A percentile compares a stretch with the other conserved stretches of the same genome.
These are phyloP conservation scores for Aphodius granarius DNA, from an alignment of 2,888 invertebrate genomes.

Conservation along the genomic window DNA sequence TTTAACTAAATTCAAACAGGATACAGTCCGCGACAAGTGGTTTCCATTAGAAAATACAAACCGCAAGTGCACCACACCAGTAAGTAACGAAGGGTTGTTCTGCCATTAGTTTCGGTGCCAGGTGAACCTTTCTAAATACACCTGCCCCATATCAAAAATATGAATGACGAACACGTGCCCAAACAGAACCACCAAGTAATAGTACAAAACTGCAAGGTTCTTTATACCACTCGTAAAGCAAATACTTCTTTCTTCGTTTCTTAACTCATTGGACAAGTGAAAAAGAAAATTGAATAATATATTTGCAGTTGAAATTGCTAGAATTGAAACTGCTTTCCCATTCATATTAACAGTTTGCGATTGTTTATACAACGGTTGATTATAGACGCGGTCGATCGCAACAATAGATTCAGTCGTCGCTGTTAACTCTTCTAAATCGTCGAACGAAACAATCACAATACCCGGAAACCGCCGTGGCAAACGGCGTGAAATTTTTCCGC, in stretches of 20 bases:
- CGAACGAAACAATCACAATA: not conserved
- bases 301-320: not conserved
- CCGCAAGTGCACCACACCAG: not conserved
- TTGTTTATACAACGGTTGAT: not conserved
- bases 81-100: not conserved
- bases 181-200: not conserved
- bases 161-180: not conserved
- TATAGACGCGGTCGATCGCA: not conserved
- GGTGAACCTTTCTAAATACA: not conserved
- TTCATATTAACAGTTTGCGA: not conserved
- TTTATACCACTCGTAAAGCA: no score
- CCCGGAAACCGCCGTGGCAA: not conserved
- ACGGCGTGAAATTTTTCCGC: not conserved
- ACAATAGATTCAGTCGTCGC: not conserved
- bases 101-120: not conserved
- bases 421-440: not conserved
- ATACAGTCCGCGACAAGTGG: slow-evolving; percentile 19
- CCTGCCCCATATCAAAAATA: not conserved
- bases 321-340: not conserved
- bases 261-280: no score
- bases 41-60: slow-evolving; percentile 17
- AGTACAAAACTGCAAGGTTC: no score
- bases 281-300: no score
- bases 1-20: slow-evolving; percentile 21
- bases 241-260: no score